Conservation (phyloP, 2,797 vertebrate genomes). For the Anisognathus igniventris region DNA sequence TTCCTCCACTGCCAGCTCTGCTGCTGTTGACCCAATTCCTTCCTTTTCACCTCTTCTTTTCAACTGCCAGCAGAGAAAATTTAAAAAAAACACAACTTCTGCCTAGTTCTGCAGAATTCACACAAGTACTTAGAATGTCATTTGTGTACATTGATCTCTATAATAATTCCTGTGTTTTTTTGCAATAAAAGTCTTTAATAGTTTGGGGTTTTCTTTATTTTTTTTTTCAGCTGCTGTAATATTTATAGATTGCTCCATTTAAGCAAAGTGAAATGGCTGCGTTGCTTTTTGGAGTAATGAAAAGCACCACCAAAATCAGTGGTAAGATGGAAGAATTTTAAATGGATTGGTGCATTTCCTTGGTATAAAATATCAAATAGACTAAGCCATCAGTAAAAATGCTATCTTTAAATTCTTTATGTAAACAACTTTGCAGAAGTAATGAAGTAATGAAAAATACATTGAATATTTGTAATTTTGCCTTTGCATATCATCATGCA, state of each 20-base stretch:
- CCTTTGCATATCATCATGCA: background rate
- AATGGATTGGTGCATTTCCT: background rate
- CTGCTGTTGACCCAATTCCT: background rate
- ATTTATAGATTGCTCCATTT: background rate
- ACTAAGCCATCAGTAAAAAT: background rate
- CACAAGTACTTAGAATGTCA: background rate
- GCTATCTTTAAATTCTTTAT: background rate
- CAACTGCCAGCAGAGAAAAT: background rate
- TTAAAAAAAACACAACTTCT: background rate
- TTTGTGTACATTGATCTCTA: background rate
- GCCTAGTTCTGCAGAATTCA: background rate
- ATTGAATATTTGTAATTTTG: background rate
- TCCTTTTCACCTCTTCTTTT: background rate
- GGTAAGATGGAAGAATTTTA: background rate
- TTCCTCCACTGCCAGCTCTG: background rate
- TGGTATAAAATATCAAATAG: background rate
- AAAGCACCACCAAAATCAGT: background rate
- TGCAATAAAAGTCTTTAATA: background rate
- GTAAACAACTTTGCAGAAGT: background rate
- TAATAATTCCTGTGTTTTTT: background rate
- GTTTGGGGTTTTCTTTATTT: too few relatives aligned
- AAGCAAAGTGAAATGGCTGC: background rate
- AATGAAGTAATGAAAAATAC: background rate
- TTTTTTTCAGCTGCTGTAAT: background rate
- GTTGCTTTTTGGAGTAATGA: background rate